Conservation (phyloP, 1,140 invertebrate genomes). For the Anoplophora glabripennis region DNA sequence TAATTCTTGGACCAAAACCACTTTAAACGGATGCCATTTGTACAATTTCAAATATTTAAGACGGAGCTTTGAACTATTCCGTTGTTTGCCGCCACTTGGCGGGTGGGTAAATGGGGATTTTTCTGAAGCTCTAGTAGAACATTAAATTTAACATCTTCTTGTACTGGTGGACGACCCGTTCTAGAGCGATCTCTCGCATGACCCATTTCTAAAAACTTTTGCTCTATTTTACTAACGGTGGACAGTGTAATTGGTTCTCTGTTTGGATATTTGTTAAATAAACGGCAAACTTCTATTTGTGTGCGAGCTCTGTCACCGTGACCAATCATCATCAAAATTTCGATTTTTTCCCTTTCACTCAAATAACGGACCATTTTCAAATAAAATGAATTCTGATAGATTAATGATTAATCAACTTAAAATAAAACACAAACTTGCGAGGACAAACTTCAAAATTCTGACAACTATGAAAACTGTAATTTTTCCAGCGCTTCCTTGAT, state of each 20-base stretch:
- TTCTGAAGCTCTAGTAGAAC: no score
- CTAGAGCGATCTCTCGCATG: neutral
- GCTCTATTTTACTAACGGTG: constrained; percentile 17
- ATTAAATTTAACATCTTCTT: no score
- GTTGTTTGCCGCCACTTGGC: constrained; percentile 6
- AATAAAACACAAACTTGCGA: no score
- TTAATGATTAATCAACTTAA: no score
- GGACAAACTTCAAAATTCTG: no score
- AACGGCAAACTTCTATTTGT: constrained; percentile 14
- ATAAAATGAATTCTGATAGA: no score
- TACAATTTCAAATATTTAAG: constrained; percentile 8
- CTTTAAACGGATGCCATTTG: constrained; percentile 18
- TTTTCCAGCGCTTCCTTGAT: no score
- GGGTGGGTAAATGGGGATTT: constrained; percentile 7
- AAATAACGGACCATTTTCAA: no score
- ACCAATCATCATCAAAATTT: constrained; percentile 23
- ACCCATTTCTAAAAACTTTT: neutral
- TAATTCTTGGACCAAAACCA: constrained; percentile 10
- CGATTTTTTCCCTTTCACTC: constrained; percentile 7
- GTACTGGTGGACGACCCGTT: constrained; percentile 3
- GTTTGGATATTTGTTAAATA: constrained; percentile 19
- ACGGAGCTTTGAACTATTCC: neutral
- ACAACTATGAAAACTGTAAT: no score
- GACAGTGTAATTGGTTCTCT: constrained; percentile 11
- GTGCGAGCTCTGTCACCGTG: constrained; percentile 18